Conservation (phyloP, 1,140 invertebrate species). For the Babylonia areolata region DNA sequence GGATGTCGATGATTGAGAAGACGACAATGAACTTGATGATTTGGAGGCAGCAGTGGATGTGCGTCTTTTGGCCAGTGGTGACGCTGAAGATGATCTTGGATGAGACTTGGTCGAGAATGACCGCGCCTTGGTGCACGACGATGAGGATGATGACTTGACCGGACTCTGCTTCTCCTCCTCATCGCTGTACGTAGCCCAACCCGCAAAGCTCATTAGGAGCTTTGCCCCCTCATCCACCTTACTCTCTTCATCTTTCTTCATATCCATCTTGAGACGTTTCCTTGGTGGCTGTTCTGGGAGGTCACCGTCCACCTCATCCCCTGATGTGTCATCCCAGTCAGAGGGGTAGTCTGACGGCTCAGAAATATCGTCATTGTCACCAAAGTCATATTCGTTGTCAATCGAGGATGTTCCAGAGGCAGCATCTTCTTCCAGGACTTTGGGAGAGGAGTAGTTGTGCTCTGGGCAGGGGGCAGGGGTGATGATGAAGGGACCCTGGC, state of each 20-base stretch:
- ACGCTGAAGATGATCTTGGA: not conserved
- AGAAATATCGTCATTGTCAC: conserved; percentile 47
- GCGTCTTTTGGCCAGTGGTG: not conserved
- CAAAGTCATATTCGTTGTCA: conserved; percentile 75
- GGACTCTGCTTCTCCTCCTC: conserved; percentile 1
- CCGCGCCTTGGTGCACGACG: not conserved
- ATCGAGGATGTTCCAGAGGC: conserved; percentile 73
- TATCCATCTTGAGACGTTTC: conserved; percentile 38
- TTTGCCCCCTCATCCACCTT: conserved; percentile 85
- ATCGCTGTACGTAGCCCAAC: conserved; percentile 71
- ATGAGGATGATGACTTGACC: not conserved
- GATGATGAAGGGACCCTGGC: conserved; percentile 42
- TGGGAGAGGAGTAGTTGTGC: conserved; percentile 82
- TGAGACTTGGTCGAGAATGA: not conserved
- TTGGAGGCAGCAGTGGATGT: conserved; percentile 6
- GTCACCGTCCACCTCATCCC: conserved; percentile 62
- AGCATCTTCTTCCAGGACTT: conserved; percentile 49
- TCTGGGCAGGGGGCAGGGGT: conserved; percentile 82
- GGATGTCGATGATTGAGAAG: not conserved
- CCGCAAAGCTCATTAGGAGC: conserved; percentile 85
- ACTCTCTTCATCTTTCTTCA: conserved; percentile 19
- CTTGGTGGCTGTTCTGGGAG: conserved; percentile 23
- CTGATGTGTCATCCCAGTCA: conserved; percentile 58
- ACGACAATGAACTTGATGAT: not conserved
- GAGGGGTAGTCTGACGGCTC: conserved; percentile 55